These are phyloP conservation scores for Anomalospiza imberbis DNA, from an alignment of 2,797 vertebrate species.

Conservation along the genomic window DNA sequence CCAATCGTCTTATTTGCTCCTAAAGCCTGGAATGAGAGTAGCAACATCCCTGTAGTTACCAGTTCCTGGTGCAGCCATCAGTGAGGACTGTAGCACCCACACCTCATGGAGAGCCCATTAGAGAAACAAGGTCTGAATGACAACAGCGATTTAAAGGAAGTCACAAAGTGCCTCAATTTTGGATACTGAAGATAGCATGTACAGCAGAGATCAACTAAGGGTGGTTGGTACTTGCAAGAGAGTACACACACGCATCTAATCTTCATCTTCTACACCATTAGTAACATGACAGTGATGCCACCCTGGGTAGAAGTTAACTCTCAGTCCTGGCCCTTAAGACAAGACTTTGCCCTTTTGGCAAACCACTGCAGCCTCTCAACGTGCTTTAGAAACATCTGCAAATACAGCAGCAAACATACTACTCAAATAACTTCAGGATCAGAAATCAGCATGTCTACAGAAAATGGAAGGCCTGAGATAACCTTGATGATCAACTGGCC, in stretches of 20 bases:
- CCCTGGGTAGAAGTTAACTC: background rate
- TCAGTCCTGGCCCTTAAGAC: background rate
- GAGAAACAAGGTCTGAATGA: background rate
- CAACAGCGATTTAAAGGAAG: background rate
- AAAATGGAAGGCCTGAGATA: background rate
- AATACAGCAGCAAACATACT: background rate
- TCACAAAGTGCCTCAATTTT: background rate
- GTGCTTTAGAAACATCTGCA: background rate
- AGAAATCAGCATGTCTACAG: background rate
- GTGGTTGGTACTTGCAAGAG: background rate
- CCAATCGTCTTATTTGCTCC: background rate
- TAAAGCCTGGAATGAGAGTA: background rate
- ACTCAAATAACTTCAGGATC: background rate
- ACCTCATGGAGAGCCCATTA: background rate
- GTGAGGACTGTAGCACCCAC: background rate
- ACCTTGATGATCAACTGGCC: background rate
- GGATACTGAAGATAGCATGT: background rate
- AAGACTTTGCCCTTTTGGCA: background rate
- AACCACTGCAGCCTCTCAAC: background rate
- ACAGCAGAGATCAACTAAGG: background rate
- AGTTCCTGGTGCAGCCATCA: background rate
- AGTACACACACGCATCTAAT: fast-evolving
- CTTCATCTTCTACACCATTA: background rate
- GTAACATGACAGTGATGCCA: background rate
- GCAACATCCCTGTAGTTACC: background rate